phyloP scores from a whole-genome alignment of 2,888 invertebrate genomes.

The Eupithecia vulgata region DNA sequence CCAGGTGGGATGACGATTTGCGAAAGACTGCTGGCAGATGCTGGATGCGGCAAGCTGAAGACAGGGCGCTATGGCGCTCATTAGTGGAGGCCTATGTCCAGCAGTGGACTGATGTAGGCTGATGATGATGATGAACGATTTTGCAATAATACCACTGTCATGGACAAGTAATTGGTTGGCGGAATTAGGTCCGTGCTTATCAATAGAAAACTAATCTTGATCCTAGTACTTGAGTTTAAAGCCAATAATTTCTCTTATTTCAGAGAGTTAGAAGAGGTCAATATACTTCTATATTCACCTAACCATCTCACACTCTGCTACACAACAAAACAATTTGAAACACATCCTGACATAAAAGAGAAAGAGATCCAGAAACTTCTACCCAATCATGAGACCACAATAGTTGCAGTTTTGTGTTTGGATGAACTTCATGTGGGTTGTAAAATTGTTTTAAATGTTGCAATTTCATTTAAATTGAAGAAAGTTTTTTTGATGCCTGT shows the following conservation, averaged over 20 bases:
- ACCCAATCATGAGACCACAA: constrained; percentile 46
- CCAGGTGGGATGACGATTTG: too few species aligned
- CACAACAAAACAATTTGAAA: constrained; percentile 63
- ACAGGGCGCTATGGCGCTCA: too few species aligned
- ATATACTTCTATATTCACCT: constrained; percentile 46
- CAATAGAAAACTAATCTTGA: not conserved
- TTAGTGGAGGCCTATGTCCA: too few species aligned
- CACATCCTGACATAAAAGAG: constrained; percentile 58
- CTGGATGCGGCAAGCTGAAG: too few species aligned
- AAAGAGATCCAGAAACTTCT: constrained; percentile 44
- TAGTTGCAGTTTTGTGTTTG: constrained; percentile 58
- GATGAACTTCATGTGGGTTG: constrained; percentile 59
- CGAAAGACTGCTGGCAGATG: too few species aligned
- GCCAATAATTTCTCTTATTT: not conserved
- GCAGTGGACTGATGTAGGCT: too few species aligned
- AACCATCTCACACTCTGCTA: constrained; percentile 56
- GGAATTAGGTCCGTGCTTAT: not conserved
- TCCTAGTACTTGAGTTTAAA: not conserved
- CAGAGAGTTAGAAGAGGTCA: constrained; percentile 63
- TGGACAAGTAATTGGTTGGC: too few species aligned
- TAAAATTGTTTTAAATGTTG: constrained; percentile 61
- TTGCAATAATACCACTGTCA: too few species aligned
- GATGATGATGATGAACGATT: too few species aligned
- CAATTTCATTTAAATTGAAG: constrained; percentile 56
- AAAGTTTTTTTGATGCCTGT: constrained; percentile 62